These are phyloP conservation scores for Magallana gigas DNA, from an alignment of 1,140 invertebrate genomes.

Conservation along the genomic window DNA sequence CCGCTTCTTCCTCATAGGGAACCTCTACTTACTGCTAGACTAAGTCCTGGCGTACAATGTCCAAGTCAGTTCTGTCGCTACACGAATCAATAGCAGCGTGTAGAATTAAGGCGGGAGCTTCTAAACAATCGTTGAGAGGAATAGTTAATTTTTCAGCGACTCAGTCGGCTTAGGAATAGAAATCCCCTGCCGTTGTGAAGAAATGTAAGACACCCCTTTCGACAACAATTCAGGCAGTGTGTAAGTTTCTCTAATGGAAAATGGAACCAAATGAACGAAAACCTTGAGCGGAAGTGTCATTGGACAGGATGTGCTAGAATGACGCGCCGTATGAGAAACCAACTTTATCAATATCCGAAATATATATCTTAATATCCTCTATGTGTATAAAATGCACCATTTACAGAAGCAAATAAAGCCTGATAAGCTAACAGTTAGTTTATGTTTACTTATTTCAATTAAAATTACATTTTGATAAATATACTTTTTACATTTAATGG, in stretches of 20 bases:
- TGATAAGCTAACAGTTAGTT: too few species aligned
- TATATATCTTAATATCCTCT: not conserved
- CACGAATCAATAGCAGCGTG: not conserved
- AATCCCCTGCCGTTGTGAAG: not conserved
- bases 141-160: not conserved
- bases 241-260: not conserved
- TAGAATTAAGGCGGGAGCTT: not conserved
- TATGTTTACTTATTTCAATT: too few species aligned
- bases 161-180: not conserved
- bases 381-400: too few species aligned
- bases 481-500: too few species aligned
- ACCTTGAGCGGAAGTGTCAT: conserved; percentile 6
- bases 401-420: too few species aligned
- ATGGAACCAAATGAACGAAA: not conserved
- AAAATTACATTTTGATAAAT: too few species aligned
- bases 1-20: not conserved
- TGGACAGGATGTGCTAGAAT: not conserved
- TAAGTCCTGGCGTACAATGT: too few species aligned
- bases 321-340: not conserved
- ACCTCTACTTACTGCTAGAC: too few species aligned
- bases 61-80: too few species aligned
- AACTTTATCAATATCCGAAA: not conserved
- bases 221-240: not conserved
- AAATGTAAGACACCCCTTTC: not conserved
- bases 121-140: not conserved